Percentiles rank a stretch among this genome's conserved stretches.
phyloP scores from a whole-genome alignment of 2,797 vertebrate genomes.

The Sebastes cheni region DNA sequence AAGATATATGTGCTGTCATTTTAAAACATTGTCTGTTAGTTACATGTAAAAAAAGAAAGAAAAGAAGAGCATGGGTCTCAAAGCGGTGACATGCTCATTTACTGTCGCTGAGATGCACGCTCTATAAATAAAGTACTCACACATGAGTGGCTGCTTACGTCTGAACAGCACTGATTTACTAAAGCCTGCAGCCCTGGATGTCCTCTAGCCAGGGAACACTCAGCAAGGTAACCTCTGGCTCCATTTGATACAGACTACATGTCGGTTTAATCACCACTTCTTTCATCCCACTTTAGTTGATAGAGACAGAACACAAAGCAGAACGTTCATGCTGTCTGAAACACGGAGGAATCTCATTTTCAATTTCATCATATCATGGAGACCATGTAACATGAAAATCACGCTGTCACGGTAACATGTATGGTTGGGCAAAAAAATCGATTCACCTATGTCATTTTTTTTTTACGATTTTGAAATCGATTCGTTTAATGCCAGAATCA shows the following conservation, averaged over 20 bases:
- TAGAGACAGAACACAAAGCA: neutral
- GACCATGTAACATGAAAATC: neutral
- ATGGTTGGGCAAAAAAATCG: too few species aligned
- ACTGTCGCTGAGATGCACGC: neutral
- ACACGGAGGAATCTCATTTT: neutral
- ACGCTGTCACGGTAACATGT: neutral
- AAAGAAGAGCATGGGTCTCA: neutral
- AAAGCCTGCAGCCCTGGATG: constrained; percentile 8
- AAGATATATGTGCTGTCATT: too few species aligned
- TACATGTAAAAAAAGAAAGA: too few species aligned
- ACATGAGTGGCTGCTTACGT: constrained; percentile 33
- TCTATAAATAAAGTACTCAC: constrained; percentile 54
- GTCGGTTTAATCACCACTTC: neutral
- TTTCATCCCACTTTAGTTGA: neutral
- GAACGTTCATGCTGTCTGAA: neutral
- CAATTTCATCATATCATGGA: neutral
- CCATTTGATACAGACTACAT: neutral
- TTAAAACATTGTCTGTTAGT: too few species aligned
- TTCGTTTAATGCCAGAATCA: too few species aligned
- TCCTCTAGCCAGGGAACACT: constrained; percentile 13
- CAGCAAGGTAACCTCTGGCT: constrained; percentile 16
- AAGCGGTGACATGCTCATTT: constrained; percentile 20
- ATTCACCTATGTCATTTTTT: too few species aligned
- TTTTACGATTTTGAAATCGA: too few species aligned
- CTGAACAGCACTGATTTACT: constrained; percentile 45